Base-by-base conservation (phyloP, 2,888 invertebrate species). In the Malachius bipustulatus region DNA sequence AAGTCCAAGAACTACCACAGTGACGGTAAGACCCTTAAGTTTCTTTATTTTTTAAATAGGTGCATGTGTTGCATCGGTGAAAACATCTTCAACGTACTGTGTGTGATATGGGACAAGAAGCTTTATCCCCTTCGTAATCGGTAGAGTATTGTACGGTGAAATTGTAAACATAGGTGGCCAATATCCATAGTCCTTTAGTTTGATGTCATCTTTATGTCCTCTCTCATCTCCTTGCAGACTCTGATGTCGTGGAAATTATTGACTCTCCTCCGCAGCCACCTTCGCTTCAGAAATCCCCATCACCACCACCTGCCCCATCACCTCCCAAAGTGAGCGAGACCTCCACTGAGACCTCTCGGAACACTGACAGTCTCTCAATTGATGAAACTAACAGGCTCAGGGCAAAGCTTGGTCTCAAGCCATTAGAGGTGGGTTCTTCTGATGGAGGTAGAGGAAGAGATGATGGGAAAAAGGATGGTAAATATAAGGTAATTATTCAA, bases 391-490 rank as follows among this genome's bases (percentile, higher is more conserved):
- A 94, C 63, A 82, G 80, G 46, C 64, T 98, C 8, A 71, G 97
- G 51, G 87, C 87, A 2, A 91, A 93, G 59, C 71, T 98, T 14
- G 97, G 97, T 1, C 66, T 97, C 19, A 93, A 91, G 56, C 97
- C 96, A 0, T 65, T 97, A 3, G 83, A 91, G 50, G 64, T 82
- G 1, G 67, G 70, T 9, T 63, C 50, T 54, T 63, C 45, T n/a
- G 35, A 32, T 27, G 12, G 40, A 4, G 43, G 45, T 4, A 55
- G 52, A 40, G 52, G 55, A 30, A 56, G 36, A 14, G 65, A 43
- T n/a, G 69, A 69, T 47, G 60, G 69, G 46, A 68, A 66, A 37
- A 70, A 70, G 40, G 71, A 71, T 48, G 60, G 70, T n/a, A n/a
- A n/a, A n/a, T n/a, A n/a, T n/a, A n/a, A n/a, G n/a, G n/a, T n/a